These are phyloP conservation scores for Cartodere bifasciata DNA, from an alignment of 2,888 invertebrate species.

Conservation along the genomic window DNA sequence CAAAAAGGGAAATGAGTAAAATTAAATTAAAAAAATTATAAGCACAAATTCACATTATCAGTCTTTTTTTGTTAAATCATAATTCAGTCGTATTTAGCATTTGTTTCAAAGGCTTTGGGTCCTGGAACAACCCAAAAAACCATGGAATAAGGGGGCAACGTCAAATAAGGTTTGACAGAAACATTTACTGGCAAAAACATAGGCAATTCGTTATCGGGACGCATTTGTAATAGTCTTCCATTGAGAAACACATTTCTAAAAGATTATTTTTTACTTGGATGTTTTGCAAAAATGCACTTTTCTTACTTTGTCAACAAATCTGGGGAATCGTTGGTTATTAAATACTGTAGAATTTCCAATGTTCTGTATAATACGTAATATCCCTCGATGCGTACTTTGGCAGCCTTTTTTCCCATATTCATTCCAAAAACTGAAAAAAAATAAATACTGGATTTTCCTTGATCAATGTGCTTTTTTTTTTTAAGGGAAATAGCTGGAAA, in stretches of 20 bases:
- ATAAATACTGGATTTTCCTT: conserved; percentile 10
- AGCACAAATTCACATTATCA: no score
- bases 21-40: no score
- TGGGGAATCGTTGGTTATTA: conserved; percentile 35
- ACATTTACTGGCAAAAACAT: conserved; percentile 38
- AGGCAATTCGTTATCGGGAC: conserved; percentile 39
- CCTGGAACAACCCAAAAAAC: conserved; percentile 50
- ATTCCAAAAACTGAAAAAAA: conserved; percentile 41
- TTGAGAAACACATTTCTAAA: conserved; percentile 46
- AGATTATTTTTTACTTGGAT: no score
- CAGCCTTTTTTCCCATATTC: conserved; percentile 41
- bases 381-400: conserved; percentile 39
- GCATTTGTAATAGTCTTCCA: conserved; percentile 40
- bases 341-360: conserved; percentile 39
- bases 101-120: no score
- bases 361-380: conserved; percentile 24
- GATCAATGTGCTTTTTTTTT: no score
- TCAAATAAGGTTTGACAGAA: conserved; percentile 37
- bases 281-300: no score
- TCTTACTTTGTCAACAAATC: conserved; percentile 23
- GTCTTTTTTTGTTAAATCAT: no score
- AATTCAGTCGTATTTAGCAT: no score
- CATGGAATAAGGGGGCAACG: conserved; percentile 50
- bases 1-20: no score
- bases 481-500: no score